Evolutionary conservation across 2,797 vertebrate species (phyloP).

Genomic region (Choloepus didactylus): DNA sequence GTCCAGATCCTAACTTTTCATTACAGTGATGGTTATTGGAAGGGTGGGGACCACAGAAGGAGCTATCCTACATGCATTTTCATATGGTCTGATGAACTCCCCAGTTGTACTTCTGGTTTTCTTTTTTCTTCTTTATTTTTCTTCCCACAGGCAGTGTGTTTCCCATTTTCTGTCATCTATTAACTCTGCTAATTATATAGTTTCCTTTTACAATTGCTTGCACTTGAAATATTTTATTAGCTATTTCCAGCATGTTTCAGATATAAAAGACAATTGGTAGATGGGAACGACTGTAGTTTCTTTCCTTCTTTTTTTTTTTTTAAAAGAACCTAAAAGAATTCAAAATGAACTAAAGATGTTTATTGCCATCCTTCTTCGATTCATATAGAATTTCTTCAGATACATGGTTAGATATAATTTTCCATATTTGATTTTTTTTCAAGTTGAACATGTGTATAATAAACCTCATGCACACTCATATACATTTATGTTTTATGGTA

Average conservation of each 20-base stretch:
- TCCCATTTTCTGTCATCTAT: neutral
- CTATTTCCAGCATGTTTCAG: slow-evolving; percentile 19
- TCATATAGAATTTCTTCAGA: neutral
- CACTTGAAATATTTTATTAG: slow-evolving; percentile 21
- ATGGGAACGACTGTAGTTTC: neutral
- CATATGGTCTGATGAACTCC: accelerated
- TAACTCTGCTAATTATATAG: neutral
- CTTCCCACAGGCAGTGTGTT: neutral
- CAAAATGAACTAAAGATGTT: slow-evolving; percentile 45
- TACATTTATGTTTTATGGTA: slow-evolving; percentile 29
- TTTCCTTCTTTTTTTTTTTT: neutral
- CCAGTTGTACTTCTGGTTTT: neutral
- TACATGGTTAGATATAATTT: neutral
- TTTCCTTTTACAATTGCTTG: slow-evolving; percentile 10
- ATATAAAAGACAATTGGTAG: neutral
- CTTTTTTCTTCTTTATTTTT: neutral
- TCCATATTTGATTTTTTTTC: neutral
- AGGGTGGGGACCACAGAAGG: accelerated
- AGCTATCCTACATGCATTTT: accelerated
- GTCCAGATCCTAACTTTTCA: accelerated
- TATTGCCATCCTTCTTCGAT: neutral
- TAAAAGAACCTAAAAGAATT: neutral
- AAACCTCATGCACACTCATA: neutral
- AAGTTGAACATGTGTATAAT: neutral
- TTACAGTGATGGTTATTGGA: accelerated